Evolutionary conservation across 2,888 invertebrate species (phyloP), one percentile per base, ranked within the genome.

Genomic region (Nemotelus pantherinus): DNA sequence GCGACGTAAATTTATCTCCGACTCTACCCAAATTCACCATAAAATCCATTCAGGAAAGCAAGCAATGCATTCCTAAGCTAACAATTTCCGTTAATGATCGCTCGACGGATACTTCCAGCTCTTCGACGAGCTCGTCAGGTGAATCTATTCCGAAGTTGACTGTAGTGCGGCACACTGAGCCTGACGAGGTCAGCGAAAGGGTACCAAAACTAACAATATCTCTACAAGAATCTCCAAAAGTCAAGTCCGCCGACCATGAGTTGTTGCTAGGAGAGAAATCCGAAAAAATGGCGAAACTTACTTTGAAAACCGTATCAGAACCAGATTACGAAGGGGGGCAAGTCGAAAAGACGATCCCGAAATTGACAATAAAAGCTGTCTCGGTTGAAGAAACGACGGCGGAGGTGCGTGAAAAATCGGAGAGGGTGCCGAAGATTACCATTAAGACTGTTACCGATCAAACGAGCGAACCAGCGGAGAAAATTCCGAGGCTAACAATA

Each of bases 1-100:
- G 55, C 43, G 48, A 25, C 43, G 45, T 7, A 44, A 5, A 48
- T 2, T 10, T 55, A 1, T 47, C 58, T 10, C 82, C 77, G 55
- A 74, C 78, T 41, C 78, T 82, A 47, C 83, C 79, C 6, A 82
- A 82, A 79, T 78, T 82, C 65, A 81, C 82, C n/a, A 82, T 82
- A n/a, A 81, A 81, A 77, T 71, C 79, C 48, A 76, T 79, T 7
- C 79, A 79, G 75, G 80, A 78, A 25, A 74, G 63, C 45, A 48
- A 47, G 7, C 74, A 74, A 53, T 58, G 79, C 80, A 87, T 89
- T 72, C 89, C 89, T 57, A 89, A 89, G 84, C 83, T 89, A 79
- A 89, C 89, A 70, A 89, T 89, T 55, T 89, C 85, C 55, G 85
- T 83, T 80, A 89, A 87, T 83, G 86, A 85, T 74, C 74, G 74